Conservation (phyloP, 2,113 vertebrate genomes). For the Onychostruthus taczanowskii region DNA sequence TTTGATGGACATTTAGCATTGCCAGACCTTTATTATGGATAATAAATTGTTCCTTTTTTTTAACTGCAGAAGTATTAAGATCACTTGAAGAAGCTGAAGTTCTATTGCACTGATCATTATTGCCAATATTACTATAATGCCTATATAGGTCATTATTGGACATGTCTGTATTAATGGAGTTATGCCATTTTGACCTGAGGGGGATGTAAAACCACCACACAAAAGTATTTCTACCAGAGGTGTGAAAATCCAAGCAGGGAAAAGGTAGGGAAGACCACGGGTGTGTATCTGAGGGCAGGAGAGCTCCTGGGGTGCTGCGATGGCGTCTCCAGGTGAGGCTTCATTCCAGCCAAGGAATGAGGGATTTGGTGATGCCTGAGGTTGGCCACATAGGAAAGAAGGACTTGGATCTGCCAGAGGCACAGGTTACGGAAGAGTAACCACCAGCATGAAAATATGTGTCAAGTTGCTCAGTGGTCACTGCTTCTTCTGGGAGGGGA, state of each 20-base stretch:
- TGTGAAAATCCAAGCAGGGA: neutral
- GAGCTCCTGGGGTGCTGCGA: fast-evolving
- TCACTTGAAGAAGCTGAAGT: neutral
- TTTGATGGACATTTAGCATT: neutral
- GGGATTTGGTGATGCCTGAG: neutral
- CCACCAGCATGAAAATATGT: neutral
- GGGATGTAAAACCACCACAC: neutral
- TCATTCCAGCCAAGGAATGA: neutral
- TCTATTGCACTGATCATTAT: neutral
- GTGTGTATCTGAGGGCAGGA: neutral
- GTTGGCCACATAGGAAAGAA: neutral
- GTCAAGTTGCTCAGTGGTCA: neutral
- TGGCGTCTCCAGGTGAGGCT: neutral
- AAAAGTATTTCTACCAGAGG: neutral
- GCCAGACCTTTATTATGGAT: neutral
- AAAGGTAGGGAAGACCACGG: neutral
- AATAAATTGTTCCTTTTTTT: neutral
- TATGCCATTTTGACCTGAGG: neutral
- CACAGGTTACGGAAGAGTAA: neutral
- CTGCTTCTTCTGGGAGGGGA: neutral
- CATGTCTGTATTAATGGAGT: neutral
- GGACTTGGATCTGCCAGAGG: neutral
- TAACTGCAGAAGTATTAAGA: neutral
- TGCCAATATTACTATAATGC: neutral
- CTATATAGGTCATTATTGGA: neutral